Evolutionary conservation across 2,797 vertebrate genomes (phyloP).

Genomic region (Catostomus latipinnis): DNA sequence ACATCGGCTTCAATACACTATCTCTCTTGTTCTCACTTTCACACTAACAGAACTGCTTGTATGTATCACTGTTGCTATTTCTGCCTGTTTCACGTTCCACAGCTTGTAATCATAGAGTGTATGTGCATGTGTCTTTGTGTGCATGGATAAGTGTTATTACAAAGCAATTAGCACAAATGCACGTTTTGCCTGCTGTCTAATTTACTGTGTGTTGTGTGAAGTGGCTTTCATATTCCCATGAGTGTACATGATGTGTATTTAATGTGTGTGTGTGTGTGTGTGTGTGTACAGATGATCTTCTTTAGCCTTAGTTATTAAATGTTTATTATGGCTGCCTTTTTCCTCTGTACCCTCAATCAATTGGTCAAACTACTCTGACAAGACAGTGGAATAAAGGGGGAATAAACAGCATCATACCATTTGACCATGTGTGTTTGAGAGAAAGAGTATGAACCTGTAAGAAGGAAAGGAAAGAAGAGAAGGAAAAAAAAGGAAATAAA

Average conservation of each 20-base stretch:
- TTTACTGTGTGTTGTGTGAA: slow-evolving; percentile 33
- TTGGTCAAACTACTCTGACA: not conserved
- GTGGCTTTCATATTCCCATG: slow-evolving; percentile 29
- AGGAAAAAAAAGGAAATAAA: too few species aligned
- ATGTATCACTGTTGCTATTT: not conserved
- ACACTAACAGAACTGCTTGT: not conserved
- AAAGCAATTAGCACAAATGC: slow-evolving; percentile 39
- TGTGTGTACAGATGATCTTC: slow-evolving; percentile 1
- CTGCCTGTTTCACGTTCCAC: not conserved
- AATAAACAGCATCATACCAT: not conserved
- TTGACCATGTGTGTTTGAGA: not conserved
- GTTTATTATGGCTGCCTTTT: slow-evolving; percentile 9
- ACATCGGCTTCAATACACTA: too few species aligned
- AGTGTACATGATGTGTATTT: not conserved
- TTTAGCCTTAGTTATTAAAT: slow-evolving; percentile 31
- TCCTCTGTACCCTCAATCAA: not conserved
- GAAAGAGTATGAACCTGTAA: too few species aligned
- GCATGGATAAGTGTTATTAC: slow-evolving; percentile 15
- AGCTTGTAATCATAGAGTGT: slow-evolving; percentile 3
- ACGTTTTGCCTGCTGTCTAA: slow-evolving; percentile 35
- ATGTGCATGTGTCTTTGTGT: slow-evolving; percentile 1
- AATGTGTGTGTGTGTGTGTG: not conserved
- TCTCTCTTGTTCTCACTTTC: not conserved
- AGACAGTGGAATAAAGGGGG: not conserved
- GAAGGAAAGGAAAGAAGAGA: too few species aligned